Base-by-base conservation (phyloP, 1,140 invertebrate genomes). In the Ephestia elutella region DNA sequence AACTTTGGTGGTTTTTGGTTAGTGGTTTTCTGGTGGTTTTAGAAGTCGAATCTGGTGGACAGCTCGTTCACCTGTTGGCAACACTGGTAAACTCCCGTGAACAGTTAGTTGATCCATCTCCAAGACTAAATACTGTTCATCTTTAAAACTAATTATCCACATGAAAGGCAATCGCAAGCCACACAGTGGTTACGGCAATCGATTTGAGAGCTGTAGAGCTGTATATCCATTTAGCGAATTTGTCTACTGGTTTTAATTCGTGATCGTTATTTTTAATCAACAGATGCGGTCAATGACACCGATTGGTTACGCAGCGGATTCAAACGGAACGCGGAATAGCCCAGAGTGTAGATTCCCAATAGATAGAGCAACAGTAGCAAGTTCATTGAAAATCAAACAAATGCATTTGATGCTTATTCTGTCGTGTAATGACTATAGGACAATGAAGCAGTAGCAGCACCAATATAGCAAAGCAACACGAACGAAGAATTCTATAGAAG, bases 181-280 rank as follows among this genome's bases (percentile, higher is more conserved):
- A 15, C 5, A 7, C n/a, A 44, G 54, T 38, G 49, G 49, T 56
- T 57, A 57, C 57, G 18, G 60, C 61, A 63, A 67, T 60, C 57
- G 38, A 44, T 44, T 44, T 44, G 38, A 54, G 54, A 30, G 48
- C 38, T 28, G 56, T 57, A 53, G n/a, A n/a, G n/a, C n/a, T n/a
- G n/a, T 50, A 44, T 20, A 56, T 65, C 38, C 56, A 57, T 66
- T 65, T 60, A 63, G 58, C 58, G 51, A 64, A 62, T 56, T 17
- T 54, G 61, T 44, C 38, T 44, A 44, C 49, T 63, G 32, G 53
- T 59, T 62, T 71, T 62, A 66, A 71, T 68, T 71, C 59, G 61
- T 62, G 58, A 64, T 67, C 57, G 58, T 71, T 73, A 67, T 66
- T 73, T 69, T 77, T 73, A 77, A 71, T 77, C 62, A 69, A 70